Conservation (phyloP, 2,113 vertebrate species). For the Sclerurus mexicanus region DNA sequence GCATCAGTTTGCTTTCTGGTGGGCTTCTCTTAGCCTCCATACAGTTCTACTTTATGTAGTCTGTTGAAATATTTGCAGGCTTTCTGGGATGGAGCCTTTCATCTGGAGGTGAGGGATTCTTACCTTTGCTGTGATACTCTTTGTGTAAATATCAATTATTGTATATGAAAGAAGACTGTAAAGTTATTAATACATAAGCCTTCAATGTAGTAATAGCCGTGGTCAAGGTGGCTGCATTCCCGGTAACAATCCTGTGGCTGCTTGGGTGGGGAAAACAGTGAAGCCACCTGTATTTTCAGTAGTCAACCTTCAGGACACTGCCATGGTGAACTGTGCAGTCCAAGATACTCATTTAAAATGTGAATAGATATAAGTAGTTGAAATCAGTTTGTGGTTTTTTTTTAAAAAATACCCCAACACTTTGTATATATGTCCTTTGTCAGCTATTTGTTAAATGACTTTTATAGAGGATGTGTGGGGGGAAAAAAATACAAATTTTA, state of each 20-base stretch:
- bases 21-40: not conserved
- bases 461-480: not conserved
- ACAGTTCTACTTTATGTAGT: not conserved
- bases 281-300: not conserved
- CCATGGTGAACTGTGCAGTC: not conserved
- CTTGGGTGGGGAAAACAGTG: not conserved
- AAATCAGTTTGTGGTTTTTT: not conserved
- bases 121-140: not conserved
- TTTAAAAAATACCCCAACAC: accelerated
- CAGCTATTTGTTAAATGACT: not conserved
- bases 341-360: not conserved
- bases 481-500: not conserved
- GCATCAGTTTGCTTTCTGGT: not conserved
- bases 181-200: not conserved
- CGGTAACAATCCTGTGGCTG: not conserved
- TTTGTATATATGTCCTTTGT: not conserved
- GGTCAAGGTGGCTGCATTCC: not conserved
- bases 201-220: not conserved
- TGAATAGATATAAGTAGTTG: not conserved
- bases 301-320: not conserved
- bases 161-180: not conserved
- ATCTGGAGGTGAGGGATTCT: not conserved
- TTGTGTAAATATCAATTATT: not conserved
- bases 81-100: not conserved
- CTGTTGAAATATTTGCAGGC: not conserved